A percentile compares a stretch with the other conserved stretches of the same genome.
Conservation (phyloP, 2,797 vertebrate genomes). For the Propithecus perrieri region DNA sequence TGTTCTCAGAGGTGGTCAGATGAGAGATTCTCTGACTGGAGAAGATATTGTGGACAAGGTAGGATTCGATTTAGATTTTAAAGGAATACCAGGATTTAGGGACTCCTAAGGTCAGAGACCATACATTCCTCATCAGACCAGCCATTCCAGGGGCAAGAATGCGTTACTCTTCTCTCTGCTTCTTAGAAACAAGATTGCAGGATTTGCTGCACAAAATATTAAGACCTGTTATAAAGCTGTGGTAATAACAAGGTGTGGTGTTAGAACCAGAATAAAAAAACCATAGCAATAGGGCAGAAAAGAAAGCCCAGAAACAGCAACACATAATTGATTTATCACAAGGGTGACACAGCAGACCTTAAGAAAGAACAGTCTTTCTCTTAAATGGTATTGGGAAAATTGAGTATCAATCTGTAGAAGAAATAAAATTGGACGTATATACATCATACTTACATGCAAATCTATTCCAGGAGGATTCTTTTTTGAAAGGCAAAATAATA, state of each 20-base stretch:
- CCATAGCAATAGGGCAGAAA: not conserved
- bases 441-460: not conserved
- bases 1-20: not conserved
- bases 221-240: not conserved
- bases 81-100: not conserved
- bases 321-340: not conserved
- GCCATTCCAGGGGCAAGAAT: not conserved
- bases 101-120: not conserved
- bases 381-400: not conserved
- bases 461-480: not conserved
- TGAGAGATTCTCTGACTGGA: not conserved
- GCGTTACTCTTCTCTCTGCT: not conserved
- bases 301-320: not conserved
- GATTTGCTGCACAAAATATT: not conserved
- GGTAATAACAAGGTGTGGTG: not conserved
- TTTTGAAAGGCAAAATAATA: not conserved
- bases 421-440: slow-evolving; percentile 32
- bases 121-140: not conserved
- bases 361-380: not conserved
- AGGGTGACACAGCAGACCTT: not conserved
- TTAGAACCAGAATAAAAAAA: not conserved
- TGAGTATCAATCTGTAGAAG: not conserved
- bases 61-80: not conserved
- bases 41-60: not conserved
- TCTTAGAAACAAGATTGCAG: not conserved